Evolutionary conservation across 1,140 invertebrate species (phyloP).

Genomic region (Brachionus paranguensis): DNA sequence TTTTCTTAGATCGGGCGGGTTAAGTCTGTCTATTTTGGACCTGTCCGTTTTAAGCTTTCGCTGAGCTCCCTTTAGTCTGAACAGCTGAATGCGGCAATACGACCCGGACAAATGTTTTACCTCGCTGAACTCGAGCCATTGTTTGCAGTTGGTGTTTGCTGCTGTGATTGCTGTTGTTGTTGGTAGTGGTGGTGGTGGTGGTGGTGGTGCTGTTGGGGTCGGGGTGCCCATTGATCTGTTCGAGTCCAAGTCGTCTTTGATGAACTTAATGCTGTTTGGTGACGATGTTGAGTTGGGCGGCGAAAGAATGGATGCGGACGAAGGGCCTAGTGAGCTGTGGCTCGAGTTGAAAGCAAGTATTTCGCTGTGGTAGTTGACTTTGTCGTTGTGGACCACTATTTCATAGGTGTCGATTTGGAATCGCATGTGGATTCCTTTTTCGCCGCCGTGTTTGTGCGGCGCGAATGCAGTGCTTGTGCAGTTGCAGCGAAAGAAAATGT

Average conservation of each 20-base stretch:
- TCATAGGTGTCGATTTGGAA: slow-evolving; percentile 69
- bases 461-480: slow-evolving; percentile 97
- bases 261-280: neutral
- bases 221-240: neutral
- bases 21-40: slow-evolving; percentile 77
- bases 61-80: slow-evolving; percentile 88
- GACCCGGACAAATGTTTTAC: neutral
- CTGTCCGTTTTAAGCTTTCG: slow-evolving; percentile 93
- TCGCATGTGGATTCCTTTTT: slow-evolving; percentile 91
- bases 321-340: neutral
- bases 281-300: neutral
- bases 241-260: neutral
- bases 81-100: slow-evolving; percentile 60
- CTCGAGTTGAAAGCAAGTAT: neutral
- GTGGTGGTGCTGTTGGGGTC: neutral
- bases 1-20: slow-evolving; percentile 32
- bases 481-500: slow-evolving; percentile 64
- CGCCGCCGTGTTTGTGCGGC: slow-evolving; percentile 92
- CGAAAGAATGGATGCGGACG: neutral
- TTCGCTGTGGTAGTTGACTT: neutral
- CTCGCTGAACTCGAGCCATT: neutral
- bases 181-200: neutral
- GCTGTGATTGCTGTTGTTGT: neutral
- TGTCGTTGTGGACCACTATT: slow-evolving; percentile 55
- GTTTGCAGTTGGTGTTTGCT: neutral